A percentile compares a stretch with the other conserved stretches of the same genome.
phyloP scores from a whole-genome alignment of 2,797 vertebrate species.

The Natrix natrix region DNA sequence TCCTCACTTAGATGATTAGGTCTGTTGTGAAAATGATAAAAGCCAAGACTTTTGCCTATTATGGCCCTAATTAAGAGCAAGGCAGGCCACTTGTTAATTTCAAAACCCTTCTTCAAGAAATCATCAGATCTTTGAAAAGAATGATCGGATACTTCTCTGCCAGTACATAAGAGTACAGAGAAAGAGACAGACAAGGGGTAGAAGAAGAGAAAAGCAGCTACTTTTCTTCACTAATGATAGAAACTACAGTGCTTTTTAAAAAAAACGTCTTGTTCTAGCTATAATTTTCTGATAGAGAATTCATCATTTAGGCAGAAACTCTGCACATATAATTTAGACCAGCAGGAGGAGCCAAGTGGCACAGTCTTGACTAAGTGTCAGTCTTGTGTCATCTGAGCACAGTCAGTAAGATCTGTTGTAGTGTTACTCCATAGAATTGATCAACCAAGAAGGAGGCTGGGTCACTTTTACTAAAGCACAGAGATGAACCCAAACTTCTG shows the following conservation, averaged over 20 bases:
- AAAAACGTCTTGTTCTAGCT: background rate
- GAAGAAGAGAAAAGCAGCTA: background rate
- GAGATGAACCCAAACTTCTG: background rate
- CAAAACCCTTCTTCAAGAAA: background rate
- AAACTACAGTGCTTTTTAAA: background rate
- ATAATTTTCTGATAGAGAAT: background rate
- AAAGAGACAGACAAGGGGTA: background rate
- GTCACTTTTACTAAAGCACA: background rate
- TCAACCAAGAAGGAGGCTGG: background rate
- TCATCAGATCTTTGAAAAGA: background rate
- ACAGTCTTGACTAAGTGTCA: background rate
- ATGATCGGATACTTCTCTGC: background rate
- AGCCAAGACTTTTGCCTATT: background rate
- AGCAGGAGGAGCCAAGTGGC: background rate
- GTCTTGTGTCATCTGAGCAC: background rate
- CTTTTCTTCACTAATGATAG: background rate
- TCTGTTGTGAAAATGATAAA: background rate
- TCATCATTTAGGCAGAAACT: background rate
- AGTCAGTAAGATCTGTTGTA: background rate
- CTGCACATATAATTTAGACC: background rate
- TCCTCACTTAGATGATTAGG: background rate
- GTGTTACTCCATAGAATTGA: background rate
- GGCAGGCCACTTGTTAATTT: background rate
- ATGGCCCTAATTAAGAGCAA: background rate
- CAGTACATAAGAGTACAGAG: background rate